A percentile compares a stretch with the other conserved stretches of the same genome.
phyloP scores from a whole-genome alignment of 1,140 invertebrate genomes.

The Saccostrea glomerata region DNA sequence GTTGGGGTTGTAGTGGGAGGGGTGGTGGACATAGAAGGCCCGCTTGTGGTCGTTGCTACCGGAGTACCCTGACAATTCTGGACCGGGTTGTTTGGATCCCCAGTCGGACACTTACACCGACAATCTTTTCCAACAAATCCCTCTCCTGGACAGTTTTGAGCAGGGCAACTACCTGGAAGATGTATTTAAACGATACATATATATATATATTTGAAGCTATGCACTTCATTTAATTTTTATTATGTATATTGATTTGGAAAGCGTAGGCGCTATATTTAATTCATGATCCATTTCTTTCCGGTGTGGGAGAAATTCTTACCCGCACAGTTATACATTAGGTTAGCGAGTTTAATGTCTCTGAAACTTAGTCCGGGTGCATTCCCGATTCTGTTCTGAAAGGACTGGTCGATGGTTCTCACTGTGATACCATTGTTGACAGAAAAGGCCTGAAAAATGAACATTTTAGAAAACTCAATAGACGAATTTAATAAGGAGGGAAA shows the following conservation, averaged over 20 bases:
- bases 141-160: slow-evolving; percentile 55
- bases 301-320: not conserved
- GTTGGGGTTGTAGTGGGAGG: not conserved
- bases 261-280: no score
- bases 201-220: no score
- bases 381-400: slow-evolving; percentile 64
- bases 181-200: no score
- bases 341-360: slow-evolving; percentile 65
- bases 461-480: not conserved
- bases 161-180: not conserved
- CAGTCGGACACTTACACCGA: slow-evolving; percentile 59
- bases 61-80: not conserved
- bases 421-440: slow-evolving; percentile 58
- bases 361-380: slow-evolving; percentile 64
- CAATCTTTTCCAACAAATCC: slow-evolving; percentile 67
- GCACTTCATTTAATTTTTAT: no score
- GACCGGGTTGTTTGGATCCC: not conserved
- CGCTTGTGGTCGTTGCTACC: not conserved
- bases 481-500: no score
- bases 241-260: no score
- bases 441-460: slow-evolving; percentile 56
- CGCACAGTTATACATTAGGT: slow-evolving; percentile 66
- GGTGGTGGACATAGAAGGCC: not conserved
- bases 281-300: no score
- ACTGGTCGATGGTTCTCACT: slow-evolving; percentile 58